Base-by-base conservation (phyloP, 1,140 invertebrate genomes). In the Drosophila willistoni region DNA sequence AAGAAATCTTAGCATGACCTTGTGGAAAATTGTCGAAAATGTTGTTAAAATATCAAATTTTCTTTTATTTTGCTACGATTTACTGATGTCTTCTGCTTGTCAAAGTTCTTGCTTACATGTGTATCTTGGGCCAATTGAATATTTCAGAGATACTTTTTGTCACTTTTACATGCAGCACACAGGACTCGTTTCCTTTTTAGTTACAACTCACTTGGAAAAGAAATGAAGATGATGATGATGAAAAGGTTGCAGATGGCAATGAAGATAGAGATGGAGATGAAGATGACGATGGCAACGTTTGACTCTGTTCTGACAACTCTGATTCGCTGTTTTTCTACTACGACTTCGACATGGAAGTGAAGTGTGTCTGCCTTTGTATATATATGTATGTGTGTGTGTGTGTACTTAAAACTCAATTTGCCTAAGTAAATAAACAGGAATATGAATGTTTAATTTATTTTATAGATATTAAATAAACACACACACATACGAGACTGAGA, bases 371-470 rank as follows among this genome's bases (percentile, higher is more conserved):
- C 9, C 9, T 47, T 2, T 17, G 17, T 2, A 22, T 14, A 3
- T 44, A 2, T 17, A 1, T n/a, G n/a, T n/a, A n/a, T n/a, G n/a
- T 47, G 44, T 47, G 44, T 51, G 44, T 51, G 44, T 51, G 44
- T 51, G 44, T 51, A 51, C 44, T 51, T 51, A 82, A 83, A 87
- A 87, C 84, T 87, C 84, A 87, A 87, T 87, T 87, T 87, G 84
- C 80, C 77, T 87, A 87, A 87, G 84, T 87, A 87, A 87, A 87
- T 87, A 89, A 87, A 89, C 84, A 77, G 56, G 80, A 87, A 87
- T 87, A 87, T 87, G 84, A 87, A 87, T 87, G 77, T 87, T 89
- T 87, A 87, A 87, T 87, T 87, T 87, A 75, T 89, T 89, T 87
- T 78, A 87, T 89, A 84, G 84, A 84, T 87, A 89, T 87, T 89